Evolutionary conservation across 2,113 vertebrate species (phyloP), one percentile per base, ranked within the genome.

Genomic region (Alaudala cheleensis): DNA sequence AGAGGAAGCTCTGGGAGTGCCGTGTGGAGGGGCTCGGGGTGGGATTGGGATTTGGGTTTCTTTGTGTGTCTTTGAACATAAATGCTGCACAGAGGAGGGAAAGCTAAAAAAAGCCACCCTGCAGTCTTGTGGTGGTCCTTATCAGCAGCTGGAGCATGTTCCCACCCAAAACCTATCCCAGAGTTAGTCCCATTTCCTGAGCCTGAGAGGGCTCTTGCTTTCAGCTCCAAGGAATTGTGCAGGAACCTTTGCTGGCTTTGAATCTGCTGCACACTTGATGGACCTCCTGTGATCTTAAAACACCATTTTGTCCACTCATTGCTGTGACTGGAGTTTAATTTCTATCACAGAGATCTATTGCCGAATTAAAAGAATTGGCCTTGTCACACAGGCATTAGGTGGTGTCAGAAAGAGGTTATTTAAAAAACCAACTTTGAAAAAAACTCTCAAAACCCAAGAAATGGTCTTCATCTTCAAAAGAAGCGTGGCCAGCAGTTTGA

Each of bases 181-280:
- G n/a, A 62, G 17, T 83, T 57, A 33, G 28, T 24, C 37, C 8
- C 6, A 11, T 47, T 53, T 62, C 45, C 49, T 17, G 14, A 81
- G 16, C 12, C 7, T 11, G 14, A 25, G 17, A 37, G 31, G 10
- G 11, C 5, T 78, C 39, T 37, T 64, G 18, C 13, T 67, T 58
- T 28, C 5, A 28, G 22, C 21, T 83, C 44, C 6, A 24, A 5
- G 0, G 1, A 78, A 37, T 4, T 1, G 0, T 2, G 2, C 5
- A 22, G 70, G 28, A 33, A 12, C 23, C 12, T 77, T 61, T 77
- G 33, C 12, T 81, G 86, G 10, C 28, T 64, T 84, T 40, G 20
- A 25, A 18, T 74, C 40, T 66, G 14, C 12, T 24, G 0, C 4
- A 5, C 1, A 2, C 62, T 61, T n/a, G 11, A 24, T 26, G 29